Evolutionary conservation across 2,888 invertebrate species (phyloP).

Genomic region (Standfussiana lucernea): DNA sequence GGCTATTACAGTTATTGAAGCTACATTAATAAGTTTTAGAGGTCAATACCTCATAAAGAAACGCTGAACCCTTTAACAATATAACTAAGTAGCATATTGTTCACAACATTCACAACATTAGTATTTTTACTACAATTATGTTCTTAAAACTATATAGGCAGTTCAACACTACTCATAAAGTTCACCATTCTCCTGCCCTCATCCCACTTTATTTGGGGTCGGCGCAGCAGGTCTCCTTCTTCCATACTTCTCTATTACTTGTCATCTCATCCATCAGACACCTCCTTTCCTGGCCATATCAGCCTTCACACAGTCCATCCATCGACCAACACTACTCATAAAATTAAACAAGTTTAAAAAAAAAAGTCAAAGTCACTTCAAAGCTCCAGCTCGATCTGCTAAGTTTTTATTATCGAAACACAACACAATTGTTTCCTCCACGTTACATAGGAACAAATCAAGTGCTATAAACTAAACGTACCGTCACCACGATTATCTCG

Average conservation of each 20-base stretch:
- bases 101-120: not conserved
- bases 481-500: slow-evolving; percentile 83
- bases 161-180: not conserved
- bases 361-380: not conserved
- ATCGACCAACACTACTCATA: not conserved
- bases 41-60: no score
- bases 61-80: no score
- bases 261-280: no score
- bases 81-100: not conserved
- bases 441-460: slow-evolving; percentile 73
- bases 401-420: slow-evolving; percentile 36
- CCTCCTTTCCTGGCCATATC: no score
- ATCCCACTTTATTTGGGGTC: no score
- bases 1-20: no score
- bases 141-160: not conserved
- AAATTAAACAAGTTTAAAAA: not conserved
- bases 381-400: not conserved
- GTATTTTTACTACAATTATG: not conserved
- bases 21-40: no score
- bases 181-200: no score
- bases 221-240: no score
- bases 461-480: slow-evolving; percentile 79
- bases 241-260: no score
- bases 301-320: no score
- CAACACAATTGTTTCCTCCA: slow-evolving; percentile 37